Conservation (phyloP, 2,113 vertebrate genomes). For the Neodontobutis hainanensis region DNA sequence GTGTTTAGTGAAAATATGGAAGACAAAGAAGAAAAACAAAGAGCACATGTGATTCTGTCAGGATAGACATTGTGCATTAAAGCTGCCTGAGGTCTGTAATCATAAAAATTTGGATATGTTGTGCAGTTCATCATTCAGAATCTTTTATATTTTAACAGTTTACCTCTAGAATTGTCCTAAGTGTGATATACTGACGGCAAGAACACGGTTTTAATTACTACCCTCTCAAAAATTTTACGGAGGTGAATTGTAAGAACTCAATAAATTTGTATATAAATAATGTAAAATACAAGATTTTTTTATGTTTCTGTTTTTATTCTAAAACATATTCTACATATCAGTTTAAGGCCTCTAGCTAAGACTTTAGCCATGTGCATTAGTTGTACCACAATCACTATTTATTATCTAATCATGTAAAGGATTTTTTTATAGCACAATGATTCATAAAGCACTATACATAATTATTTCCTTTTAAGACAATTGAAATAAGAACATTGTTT, state of each 20-base stretch:
- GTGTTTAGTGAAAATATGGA: constrained; percentile 2
- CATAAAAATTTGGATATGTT: neutral
- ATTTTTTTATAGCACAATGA: neutral
- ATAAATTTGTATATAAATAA: no score
- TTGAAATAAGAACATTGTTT: constrained; percentile 2
- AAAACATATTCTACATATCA: neutral
- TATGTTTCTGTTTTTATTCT: no score
- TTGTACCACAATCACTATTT: neutral
- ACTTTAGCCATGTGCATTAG: neutral
- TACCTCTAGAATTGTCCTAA: no score
- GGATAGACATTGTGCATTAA: neutral
- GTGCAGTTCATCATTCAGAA: neutral
- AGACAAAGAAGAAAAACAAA: neutral
- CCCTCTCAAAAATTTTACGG: no score
- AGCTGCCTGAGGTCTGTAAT: no score
- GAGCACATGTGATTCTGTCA: neutral
- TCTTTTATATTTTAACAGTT: neutral
- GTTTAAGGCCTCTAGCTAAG: neutral
- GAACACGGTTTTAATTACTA: no score
- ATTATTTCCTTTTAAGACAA: constrained; percentile 17
- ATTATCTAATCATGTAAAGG: neutral
- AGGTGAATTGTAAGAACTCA: no score
- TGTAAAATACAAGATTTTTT: no score
- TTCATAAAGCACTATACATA: neutral
- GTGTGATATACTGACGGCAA: no score